phyloP scores from a whole-genome alignment of 1,140 invertebrate species.

The Lasioglossum albipes region DNA sequence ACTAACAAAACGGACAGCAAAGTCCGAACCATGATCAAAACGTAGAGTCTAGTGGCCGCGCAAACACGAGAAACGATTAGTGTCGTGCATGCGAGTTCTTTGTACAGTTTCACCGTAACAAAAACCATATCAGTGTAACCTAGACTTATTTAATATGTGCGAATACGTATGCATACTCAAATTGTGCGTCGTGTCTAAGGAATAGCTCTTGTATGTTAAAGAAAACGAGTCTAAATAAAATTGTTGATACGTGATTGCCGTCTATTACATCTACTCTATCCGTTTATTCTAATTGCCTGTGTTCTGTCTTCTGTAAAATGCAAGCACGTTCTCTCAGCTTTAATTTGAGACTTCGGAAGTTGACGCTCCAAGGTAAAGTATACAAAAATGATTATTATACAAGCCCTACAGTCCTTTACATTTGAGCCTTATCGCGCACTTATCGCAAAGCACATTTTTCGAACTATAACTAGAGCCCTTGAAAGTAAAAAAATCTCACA shows the following conservation, averaged over 20 bases:
- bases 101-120: slow-evolving; percentile 63
- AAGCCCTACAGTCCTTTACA: too few species aligned
- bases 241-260: slow-evolving; percentile 60
- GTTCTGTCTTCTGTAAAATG: too few species aligned
- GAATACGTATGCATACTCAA: slow-evolving; percentile 58
- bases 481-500: too few species aligned
- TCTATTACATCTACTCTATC: too few species aligned
- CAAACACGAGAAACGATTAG: slow-evolving; percentile 41
- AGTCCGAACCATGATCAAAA: not conserved
- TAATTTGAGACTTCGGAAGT: too few species aligned
- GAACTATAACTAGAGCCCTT: too few species aligned
- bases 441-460: too few species aligned
- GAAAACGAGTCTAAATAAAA: slow-evolving; percentile 71
- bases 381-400: too few species aligned
- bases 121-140: slow-evolving; percentile 68
- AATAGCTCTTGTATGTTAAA: slow-evolving; percentile 74
- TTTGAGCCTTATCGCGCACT: too few species aligned
- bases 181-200: slow-evolving; percentile 61
- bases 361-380: too few species aligned
- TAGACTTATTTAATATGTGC: slow-evolving; percentile 63
- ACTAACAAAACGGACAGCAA: not conserved
- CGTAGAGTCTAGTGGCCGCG: not conserved
- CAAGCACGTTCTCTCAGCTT: too few species aligned
- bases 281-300: too few species aligned
- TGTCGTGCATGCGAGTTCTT: slow-evolving; percentile 53